These are phyloP conservation scores for Mesocentrotus franciscanus DNA, from an alignment of 53 echinoderm and acorn worm genomes.

Conservation along the genomic window DNA sequence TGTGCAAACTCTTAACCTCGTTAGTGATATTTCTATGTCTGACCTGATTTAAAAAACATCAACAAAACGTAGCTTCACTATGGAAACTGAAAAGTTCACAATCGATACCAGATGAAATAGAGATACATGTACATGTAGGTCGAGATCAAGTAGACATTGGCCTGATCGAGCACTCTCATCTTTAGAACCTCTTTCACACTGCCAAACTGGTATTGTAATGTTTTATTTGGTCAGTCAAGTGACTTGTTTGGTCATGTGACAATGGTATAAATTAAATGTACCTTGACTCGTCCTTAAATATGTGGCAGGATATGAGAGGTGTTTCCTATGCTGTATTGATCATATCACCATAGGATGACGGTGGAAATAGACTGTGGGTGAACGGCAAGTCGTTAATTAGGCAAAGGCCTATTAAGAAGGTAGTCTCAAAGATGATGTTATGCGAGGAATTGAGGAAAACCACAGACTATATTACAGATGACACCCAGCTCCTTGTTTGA, in stretches of 20 bases:
- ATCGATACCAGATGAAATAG: neutral
- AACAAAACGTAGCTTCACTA: neutral
- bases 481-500: too few relatives aligned
- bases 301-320: neutral
- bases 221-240: too few relatives aligned
- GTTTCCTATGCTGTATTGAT: neutral
- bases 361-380: neutral
- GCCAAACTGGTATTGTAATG: too few relatives aligned
- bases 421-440: neutral
- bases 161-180: neutral
- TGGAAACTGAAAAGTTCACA: neutral
- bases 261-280: neutral
- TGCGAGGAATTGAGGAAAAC: neutral
- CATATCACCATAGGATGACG: neutral
- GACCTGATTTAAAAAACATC: neutral
- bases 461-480: neutral
- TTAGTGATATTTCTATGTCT: neutral
- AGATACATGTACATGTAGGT: neutral
- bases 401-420: neutral
- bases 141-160: neutral
- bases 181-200: too few relatives aligned
- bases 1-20: neutral
- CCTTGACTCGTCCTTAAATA: neutral
- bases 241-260: neutral
- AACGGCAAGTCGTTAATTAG: conserved; percentile 8